Evolutionary conservation across 1,140 invertebrate genomes (phyloP), one percentile per base, ranked within the genome.

Genomic region (Drosophila bocqueti): DNA sequence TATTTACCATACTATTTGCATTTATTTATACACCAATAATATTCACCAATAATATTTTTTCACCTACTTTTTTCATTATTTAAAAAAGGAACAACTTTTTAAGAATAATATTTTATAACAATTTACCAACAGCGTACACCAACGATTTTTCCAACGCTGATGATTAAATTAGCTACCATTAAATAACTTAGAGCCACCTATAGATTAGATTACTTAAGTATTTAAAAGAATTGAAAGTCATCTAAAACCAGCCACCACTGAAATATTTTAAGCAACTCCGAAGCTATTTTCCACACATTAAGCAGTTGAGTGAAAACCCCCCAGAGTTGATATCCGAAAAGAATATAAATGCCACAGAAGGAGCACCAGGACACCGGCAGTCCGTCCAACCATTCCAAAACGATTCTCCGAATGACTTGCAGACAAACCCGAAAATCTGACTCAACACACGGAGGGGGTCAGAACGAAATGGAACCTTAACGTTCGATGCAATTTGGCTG

Each of bases 401-500:
- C 54, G 54, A 57, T 57, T 57, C 47, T 4, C 47, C 15, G 49
- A 63, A 45, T 66, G 69, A 73, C 69, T 73, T 73, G 67, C 69
- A 72, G 67, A 50, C 58, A 66, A 66, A 36, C 63, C 63, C 38
- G 40, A 47, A 65, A 67, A 47, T 57, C 31, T 68, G 67, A 55
- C 63, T 63, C 64, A 55, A 59, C 24, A 40, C 38, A 59, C 38
- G 18, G 43, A 63, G 29, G 34, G 60, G 21, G 49, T 52, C 69
- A 55, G 40, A 34, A 57, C 54, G 54, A 64, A 78, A 57, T 67
- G 67, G 57, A 77, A 81, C 66, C 73, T 80, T 63, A 83, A 83
- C 77, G 81, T 89, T 89, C 68, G 73, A 87, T 84, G 77, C 81
- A 89, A 84, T 87, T 87, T 78, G 49, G 64, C 26, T 69, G 50